Percentiles rank a stretch among this genome's conserved stretches.
phyloP scores from a whole-genome alignment of 2,797 vertebrate genomes.

The Varecia variegata region DNA sequence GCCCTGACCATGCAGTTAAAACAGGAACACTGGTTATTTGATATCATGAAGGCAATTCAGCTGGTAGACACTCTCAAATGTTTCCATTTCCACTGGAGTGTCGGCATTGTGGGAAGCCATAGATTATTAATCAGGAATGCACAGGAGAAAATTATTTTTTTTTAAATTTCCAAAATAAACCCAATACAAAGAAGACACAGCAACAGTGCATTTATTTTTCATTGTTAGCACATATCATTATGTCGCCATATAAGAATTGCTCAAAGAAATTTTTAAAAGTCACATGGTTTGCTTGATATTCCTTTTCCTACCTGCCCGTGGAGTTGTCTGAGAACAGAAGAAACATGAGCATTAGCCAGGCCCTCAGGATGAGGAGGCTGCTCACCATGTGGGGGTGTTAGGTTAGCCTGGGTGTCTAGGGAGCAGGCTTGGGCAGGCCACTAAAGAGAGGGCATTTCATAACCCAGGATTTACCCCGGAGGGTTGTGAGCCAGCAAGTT shows the following conservation, averaged over 20 bases:
- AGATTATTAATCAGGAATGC: constrained; percentile 34
- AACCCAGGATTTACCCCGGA: background rate
- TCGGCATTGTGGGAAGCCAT: background rate
- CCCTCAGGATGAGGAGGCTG: background rate
- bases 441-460: constrained; percentile 41
- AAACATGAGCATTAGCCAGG: background rate
- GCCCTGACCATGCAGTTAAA: background rate
- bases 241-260: constrained; percentile 19
- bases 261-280: background rate
- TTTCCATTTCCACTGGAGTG: background rate
- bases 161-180: constrained; percentile 12
- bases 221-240: background rate
- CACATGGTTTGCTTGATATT: constrained; percentile 6
- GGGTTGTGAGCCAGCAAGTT: background rate
- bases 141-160: background rate
- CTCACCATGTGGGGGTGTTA: background rate
- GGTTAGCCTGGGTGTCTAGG: background rate
- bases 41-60: constrained; percentile 1
- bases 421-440: constrained; percentile 47
- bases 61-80: background rate
- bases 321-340: background rate
- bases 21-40: constrained; percentile 42
- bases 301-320: background rate
- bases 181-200: background rate
- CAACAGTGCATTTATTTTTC: background rate